phyloP scores from a whole-genome alignment of 1,140 invertebrate species.

The Panagrolaimus sp. region DNA sequence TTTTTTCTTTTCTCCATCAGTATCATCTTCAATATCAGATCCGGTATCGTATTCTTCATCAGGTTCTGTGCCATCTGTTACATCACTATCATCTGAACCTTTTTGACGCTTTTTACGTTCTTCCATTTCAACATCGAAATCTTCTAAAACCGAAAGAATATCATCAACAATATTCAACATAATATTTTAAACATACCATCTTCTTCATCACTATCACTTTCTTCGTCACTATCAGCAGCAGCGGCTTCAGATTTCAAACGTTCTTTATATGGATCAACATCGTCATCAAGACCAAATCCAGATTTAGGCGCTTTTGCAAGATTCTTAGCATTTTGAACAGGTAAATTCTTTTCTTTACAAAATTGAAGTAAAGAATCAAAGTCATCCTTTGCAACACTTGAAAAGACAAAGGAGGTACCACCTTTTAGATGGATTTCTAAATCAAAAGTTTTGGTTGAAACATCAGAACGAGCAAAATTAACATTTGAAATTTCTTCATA shows the following conservation, averaged over 20 bases:
- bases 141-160: constrained; percentile 32
- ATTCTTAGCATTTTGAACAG: constrained; percentile 74
- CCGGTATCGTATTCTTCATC: constrained; percentile 56
- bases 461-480: constrained; percentile 92
- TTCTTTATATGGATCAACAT: constrained; percentile 70
- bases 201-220: constrained; percentile 34
- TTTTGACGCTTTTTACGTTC: constrained; percentile 62
- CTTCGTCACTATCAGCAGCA: constrained; percentile 52
- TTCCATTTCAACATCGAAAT: constrained; percentile 59
- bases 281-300: not conserved
- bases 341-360: constrained; percentile 22
- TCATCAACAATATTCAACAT: too few species aligned
- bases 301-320: constrained; percentile 60
- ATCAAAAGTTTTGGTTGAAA: constrained; percentile 89
- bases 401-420: constrained; percentile 85
- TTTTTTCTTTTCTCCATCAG: constrained; percentile 14
- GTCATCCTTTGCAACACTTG: constrained; percentile 82
- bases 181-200: constrained; percentile 18
- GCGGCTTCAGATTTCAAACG: constrained; percentile 81
- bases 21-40: not conserved
- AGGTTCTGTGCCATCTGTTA: constrained; percentile 53
- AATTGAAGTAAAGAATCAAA: not conserved
- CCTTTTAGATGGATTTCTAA: constrained; percentile 91
- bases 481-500: constrained; percentile 92
- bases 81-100: constrained; percentile 56